A percentile compares a stretch with the other conserved stretches of the same genome.
Evolutionary conservation across 2,797 vertebrate genomes (phyloP).

Genomic region (Chloroceryle inda): DNA sequence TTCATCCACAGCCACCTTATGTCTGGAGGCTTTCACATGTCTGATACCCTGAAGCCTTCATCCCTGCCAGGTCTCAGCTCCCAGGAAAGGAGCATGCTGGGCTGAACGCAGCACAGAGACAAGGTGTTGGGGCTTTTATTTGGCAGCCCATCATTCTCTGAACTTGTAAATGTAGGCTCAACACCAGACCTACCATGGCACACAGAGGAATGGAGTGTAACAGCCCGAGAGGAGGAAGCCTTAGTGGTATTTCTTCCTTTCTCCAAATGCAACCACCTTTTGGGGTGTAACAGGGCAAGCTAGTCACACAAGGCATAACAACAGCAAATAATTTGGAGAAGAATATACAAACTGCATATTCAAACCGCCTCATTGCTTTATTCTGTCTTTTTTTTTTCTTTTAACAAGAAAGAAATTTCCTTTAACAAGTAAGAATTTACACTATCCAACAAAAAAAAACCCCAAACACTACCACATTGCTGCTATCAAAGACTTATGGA

Average conservation of each 20-base stretch:
- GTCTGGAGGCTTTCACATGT: background rate
- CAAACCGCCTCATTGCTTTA: background rate
- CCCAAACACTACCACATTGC: too few relatives aligned
- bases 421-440: background rate
- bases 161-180: background rate
- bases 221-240: background rate
- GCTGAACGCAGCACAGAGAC: background rate
- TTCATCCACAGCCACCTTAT: background rate
- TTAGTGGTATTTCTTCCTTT: background rate
- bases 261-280: background rate
- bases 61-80: background rate
- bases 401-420: background rate
- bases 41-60: background rate
- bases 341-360: background rate
- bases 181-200: fast-evolving
- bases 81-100: background rate
- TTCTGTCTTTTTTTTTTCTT: background rate
- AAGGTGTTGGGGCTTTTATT: background rate
- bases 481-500: background rate
- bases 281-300: background rate
- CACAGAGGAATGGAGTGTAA: background rate
- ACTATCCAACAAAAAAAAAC: fast-evolving
- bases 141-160: background rate
- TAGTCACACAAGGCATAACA: background rate
- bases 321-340: background rate